These are phyloP conservation scores for Thalassarche chlororhynchos DNA, from an alignment of 2,113 vertebrate genomes.

Conservation along the genomic window DNA sequence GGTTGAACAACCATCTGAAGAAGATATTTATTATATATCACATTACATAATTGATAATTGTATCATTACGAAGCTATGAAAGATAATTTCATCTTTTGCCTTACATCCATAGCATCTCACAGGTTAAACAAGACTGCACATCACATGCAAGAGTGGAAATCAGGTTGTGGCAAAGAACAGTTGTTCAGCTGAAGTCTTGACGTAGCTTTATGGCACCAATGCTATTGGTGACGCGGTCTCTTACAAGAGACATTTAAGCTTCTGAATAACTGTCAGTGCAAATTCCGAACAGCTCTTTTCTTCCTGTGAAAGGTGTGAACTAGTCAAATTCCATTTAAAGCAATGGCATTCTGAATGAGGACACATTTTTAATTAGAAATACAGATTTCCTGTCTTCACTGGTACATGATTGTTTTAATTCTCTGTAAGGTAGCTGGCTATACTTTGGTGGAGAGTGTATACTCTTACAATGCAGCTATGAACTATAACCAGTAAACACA, in stretches of 20 bases:
- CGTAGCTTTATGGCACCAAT: neutral
- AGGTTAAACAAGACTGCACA: neutral
- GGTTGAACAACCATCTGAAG: neutral
- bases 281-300: neutral
- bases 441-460: neutral
- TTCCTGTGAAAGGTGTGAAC: neutral
- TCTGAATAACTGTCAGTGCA: neutral
- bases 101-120: neutral
- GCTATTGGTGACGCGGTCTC: neutral
- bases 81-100: neutral
- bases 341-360: neutral
- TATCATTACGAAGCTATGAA: neutral
- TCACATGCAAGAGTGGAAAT: neutral
- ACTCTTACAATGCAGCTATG: neutral
- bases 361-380: neutral
- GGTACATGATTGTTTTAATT: neutral
- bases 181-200: neutral
- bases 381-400: neutral
- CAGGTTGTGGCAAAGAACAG: neutral
- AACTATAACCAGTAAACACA: neutral
- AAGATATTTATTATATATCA: neutral
- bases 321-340: neutral
- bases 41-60: neutral
- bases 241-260: neutral
- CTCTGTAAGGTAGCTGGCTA: neutral